These are phyloP conservation scores for Meloidogyne exigua DNA, from an alignment of 1,140 invertebrate genomes.

Conservation along the genomic window DNA sequence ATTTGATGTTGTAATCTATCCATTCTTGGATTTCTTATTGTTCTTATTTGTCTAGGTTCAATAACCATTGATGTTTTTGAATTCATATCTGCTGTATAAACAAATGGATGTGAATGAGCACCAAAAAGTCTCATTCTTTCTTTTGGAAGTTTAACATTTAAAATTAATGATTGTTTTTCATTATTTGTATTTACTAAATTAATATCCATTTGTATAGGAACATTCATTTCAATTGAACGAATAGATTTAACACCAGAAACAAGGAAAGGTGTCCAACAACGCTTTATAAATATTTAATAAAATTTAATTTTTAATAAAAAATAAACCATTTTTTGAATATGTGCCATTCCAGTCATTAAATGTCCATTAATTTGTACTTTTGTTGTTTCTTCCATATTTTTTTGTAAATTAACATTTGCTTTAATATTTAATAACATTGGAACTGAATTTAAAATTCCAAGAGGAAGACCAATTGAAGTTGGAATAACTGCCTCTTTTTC, in stretches of 20 bases:
- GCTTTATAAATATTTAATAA: neutral
- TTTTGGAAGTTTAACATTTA: constrained; percentile 35
- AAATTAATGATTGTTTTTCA: constrained; percentile 9
- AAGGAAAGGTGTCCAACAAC: constrained; percentile 14
- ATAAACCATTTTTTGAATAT: constrained; percentile 28
- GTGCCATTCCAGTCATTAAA: constrained; percentile 9
- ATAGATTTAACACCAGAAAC: constrained; percentile 27
- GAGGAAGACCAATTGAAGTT: constrained; percentile 35
- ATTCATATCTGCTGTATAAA: constrained; percentile 32
- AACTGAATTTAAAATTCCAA: constrained; percentile 29
- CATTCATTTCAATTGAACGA: constrained; percentile 36
- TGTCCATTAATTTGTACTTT: constrained; percentile 20
- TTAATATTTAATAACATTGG: constrained; percentile 24
- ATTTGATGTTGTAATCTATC: constrained; percentile 19
- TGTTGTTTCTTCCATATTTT: neutral
- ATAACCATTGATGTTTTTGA: constrained; percentile 6
- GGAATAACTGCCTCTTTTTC: constrained; percentile 45
- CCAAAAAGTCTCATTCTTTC: constrained; percentile 38
- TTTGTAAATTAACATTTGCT: constrained; percentile 12
- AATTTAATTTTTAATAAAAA: neutral
- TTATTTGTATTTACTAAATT: constrained; percentile 9
- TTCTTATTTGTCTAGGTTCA: constrained; percentile 29
- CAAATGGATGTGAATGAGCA: constrained; percentile 40
- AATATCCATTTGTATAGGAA: constrained; percentile 33
- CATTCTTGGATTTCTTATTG: constrained; percentile 20